Conservation (phyloP, 2,797 vertebrate species). For the Phoeniculus purpureus region DNA sequence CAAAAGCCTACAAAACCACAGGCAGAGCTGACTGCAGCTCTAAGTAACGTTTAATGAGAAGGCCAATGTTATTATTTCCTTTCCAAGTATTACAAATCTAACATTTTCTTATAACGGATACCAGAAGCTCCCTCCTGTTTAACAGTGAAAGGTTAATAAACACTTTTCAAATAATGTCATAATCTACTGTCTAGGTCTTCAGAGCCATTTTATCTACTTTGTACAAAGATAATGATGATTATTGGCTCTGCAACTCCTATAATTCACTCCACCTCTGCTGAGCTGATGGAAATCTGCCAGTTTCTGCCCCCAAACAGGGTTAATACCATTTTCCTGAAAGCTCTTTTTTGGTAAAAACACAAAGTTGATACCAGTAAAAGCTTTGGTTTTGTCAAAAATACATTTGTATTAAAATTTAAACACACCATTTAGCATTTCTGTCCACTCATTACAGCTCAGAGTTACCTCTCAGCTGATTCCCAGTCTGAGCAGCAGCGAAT, state of each 20-base stretch:
- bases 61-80: not conserved
- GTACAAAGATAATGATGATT: conserved; percentile 5
- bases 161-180: conserved; percentile 2
- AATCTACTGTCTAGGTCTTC: not conserved
- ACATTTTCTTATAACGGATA: not conserved
- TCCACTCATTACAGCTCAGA: not conserved
- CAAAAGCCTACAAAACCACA: not conserved
- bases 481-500: not conserved
- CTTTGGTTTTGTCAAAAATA: not conserved
- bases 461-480: not conserved
- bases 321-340: not conserved
- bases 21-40: not conserved
- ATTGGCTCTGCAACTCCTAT: not conserved
- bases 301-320: not conserved
- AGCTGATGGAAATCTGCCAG: not conserved
- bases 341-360: not conserved
- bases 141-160: conserved; percentile 28
- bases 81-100: not conserved
- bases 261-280: not conserved
- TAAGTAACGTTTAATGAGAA: not conserved
- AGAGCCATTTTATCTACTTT: conserved; percentile 13
- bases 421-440: not conserved
- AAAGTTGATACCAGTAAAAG: not conserved
- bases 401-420: not conserved
- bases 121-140: not conserved